Conservation (phyloP, 37 sponge, comb jelly and placozoan genomes). For the Eunapius fragilis region DNA sequence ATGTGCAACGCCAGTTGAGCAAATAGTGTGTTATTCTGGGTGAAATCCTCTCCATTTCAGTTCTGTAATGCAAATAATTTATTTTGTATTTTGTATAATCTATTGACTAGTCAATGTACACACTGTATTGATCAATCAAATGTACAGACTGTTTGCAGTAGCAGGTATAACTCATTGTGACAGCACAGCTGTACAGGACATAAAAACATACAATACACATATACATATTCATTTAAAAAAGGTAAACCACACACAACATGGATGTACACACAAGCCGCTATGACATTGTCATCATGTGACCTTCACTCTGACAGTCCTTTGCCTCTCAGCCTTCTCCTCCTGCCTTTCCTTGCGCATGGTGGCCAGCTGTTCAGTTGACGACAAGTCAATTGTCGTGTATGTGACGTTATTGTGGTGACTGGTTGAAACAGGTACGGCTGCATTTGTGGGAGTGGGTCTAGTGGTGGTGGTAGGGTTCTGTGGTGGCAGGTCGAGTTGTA, state of each 20-base stretch:
- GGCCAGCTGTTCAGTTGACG: neutral
- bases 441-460: neutral
- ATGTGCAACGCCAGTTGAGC: constrained; percentile 54
- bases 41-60: neutral
- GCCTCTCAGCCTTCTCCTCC: neutral
- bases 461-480: neutral
- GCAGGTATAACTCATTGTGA: neutral
- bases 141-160: too few species aligned
- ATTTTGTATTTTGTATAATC: neutral
- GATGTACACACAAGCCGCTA: neutral
- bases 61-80: neutral
- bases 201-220: neutral
- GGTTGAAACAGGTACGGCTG: neutral
- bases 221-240: neutral
- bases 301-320: neutral
- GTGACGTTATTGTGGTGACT: neutral
- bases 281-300: neutral
- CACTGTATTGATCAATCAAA: too few species aligned
- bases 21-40: constrained; percentile 28
- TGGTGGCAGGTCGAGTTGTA: neutral
- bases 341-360: neutral
- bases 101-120: too few species aligned
- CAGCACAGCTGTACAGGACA: neutral
- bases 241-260: neutral
- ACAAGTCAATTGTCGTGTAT: neutral